Conservation (phyloP, 2,797 vertebrate species). For the Sebastes taczanowskii region DNA sequence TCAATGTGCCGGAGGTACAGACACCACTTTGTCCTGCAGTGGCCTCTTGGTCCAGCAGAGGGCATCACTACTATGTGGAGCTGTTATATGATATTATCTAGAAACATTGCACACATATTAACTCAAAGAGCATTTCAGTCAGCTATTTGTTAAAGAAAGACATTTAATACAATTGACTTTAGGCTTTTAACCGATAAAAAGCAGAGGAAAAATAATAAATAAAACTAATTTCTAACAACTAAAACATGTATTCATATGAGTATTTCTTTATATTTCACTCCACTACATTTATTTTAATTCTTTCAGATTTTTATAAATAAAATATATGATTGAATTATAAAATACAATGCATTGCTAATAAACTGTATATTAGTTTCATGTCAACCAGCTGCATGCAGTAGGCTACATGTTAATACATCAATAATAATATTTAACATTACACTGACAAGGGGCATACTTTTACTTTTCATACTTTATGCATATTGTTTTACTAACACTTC, state of each 20-base stretch:
- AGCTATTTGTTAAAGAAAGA: background rate
- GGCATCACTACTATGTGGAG: constrained; percentile 53
- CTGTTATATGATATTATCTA: background rate
- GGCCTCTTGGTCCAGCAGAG: constrained; percentile 65
- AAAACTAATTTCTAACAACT: background rate
- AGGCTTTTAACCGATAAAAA: background rate
- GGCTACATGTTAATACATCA: background rate
- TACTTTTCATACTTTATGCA: background rate
- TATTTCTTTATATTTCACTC: too few relatives aligned
- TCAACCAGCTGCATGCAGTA: background rate
- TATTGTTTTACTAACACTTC: background rate
- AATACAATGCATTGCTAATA: background rate
- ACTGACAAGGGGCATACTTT: background rate
- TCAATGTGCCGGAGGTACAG: constrained; percentile 9
- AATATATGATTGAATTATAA: background rate
- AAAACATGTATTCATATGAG: too few relatives aligned
- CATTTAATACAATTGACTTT: background rate
- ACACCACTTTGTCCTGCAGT: constrained; percentile 30
- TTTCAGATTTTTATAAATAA: background rate
- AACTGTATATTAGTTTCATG: background rate
- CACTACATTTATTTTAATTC: background rate
- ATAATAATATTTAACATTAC: background rate
- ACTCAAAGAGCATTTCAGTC: background rate
- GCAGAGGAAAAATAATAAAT: background rate
- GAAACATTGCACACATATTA: background rate